Evolutionary conservation across 2,888 invertebrate species (phyloP), one percentile per base, ranked within the genome.

Genomic region (Ditula angustiorana): DNA sequence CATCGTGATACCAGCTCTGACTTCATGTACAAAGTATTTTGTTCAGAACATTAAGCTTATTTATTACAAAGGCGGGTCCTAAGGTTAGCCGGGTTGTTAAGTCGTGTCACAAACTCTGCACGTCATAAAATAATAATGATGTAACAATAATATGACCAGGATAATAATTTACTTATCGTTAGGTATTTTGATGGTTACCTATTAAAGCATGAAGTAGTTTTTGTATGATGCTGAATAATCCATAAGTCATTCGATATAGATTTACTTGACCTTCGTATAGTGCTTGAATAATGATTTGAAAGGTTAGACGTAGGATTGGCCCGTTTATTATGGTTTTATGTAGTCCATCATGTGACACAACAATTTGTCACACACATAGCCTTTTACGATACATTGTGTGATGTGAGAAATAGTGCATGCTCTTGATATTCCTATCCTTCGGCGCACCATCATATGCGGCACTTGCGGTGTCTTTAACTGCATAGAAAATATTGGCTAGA

Each of bases 1-100:
- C 72, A 69, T 72, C 75, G 71, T 74, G 69, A 76, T 75, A 75
- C 71, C 56, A 67, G 52, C 67, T 73, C 71, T 83, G 80, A 82
- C 79, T 75, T 71, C 73, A 82, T 79, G 73, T 75, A 72, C 74
- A 70, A 74, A 74, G 75, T 74, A 80, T 80, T 81, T 80, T 72
- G 71, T 74, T 71, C 70, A 69, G 66, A 68, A 69, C 60, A 67
- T 71, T 61, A 71, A 72, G 67, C 69, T 71, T 73, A 69, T 70
- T 72, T 72, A 69, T 71, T 70, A 70, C 67, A 69, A 74, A 75
- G 69, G 72, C 69, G 67, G 64, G 72, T 66, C 68, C 55, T 75
- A 71, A 78, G 74, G 75, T 73, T 72, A 78, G 68, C 72, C 59
- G 67, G 69, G 70, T 68, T 21, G 70, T 69, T 71, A 71, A 71